Percentiles rank a stretch among this genome's conserved stretches.
phyloP scores from a whole-genome alignment of 2,797 vertebrate species.

The Sphaeramia orbicularis region DNA sequence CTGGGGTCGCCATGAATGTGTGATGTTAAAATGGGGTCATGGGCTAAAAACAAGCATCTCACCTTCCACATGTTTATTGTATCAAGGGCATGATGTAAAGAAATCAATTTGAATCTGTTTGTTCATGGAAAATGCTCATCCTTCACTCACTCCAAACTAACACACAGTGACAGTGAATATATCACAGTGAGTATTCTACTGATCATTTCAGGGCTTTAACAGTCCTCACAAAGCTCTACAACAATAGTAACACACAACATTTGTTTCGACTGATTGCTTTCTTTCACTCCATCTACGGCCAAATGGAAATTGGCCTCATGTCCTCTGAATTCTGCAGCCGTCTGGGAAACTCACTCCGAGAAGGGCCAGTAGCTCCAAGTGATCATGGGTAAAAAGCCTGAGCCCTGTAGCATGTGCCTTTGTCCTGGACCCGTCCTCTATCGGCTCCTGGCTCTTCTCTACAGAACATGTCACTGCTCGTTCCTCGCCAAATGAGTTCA shows the following conservation, averaged over 20 bases:
- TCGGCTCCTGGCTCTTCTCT: constrained; percentile 27
- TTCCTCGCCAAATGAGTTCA: constrained; percentile 40
- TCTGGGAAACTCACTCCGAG: constrained; percentile 22
- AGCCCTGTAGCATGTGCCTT: constrained; percentile 12
- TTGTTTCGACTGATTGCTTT: constrained; percentile 55
- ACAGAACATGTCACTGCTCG: constrained; percentile 20
- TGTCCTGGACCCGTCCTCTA: constrained; percentile 10
- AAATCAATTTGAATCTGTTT: no score
- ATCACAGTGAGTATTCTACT: constrained; percentile 21
- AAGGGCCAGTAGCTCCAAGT: constrained; percentile 17
- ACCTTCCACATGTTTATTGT: no score
- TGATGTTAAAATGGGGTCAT: no score
- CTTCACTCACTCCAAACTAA: not conserved
- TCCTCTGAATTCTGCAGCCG: constrained; percentile 41
- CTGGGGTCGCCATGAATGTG: no score
- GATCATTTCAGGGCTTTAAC: constrained; percentile 33
- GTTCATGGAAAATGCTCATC: not conserved
- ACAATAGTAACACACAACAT: constrained; percentile 51
- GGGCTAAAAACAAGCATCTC: no score
- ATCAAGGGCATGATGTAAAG: no score
- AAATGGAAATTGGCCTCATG: constrained; percentile 43
- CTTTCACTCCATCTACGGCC: constrained; percentile 31
- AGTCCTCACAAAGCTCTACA: constrained; percentile 24
- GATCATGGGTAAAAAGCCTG: constrained; percentile 16
- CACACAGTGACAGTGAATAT: constrained; percentile 12